Percentiles rank a stretch among this genome's conserved stretches.
Conservation (phyloP, 2,797 vertebrate species). For the Malacoraja senta region DNA sequence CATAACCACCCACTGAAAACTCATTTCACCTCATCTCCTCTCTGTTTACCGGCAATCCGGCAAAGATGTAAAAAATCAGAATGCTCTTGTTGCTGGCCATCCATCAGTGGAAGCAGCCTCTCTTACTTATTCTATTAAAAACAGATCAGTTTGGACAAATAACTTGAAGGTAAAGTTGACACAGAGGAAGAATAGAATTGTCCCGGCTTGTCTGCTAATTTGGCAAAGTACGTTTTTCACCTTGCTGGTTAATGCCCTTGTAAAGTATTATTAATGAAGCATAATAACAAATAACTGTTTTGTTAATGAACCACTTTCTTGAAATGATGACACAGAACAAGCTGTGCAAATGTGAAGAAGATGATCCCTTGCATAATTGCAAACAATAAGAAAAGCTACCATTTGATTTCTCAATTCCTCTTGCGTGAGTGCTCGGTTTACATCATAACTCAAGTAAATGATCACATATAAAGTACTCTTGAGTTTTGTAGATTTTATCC, state of each 20-base stretch:
- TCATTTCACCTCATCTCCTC: too few relatives aligned
- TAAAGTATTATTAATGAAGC: not conserved
- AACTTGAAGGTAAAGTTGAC: not conserved
- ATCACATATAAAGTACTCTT: not conserved
- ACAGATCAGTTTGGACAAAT: not conserved
- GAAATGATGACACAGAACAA: not conserved
- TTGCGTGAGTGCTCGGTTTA: not conserved
- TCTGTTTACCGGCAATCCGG: too few relatives aligned
- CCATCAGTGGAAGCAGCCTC: too few relatives aligned
- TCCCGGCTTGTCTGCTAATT: not conserved
- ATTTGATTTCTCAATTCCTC: not conserved
- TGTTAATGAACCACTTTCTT: constrained; percentile 13
- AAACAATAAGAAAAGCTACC: not conserved
- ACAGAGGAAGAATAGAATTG: not conserved
- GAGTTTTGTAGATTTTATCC: not conserved
- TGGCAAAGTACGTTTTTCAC: not conserved
- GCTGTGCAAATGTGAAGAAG: not conserved
- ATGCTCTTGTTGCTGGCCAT: too few relatives aligned
- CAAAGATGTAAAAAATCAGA: too few relatives aligned
- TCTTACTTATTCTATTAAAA: too few relatives aligned
- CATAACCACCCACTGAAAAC: too few relatives aligned
- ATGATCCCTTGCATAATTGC: not conserved
- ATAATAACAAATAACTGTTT: not conserved
- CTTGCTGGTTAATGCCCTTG: not conserved
- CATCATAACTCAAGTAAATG: not conserved